These are phyloP conservation scores for Crocidura indochinensis DNA, from an alignment of 2,797 vertebrate species.

Conservation along the genomic window DNA sequence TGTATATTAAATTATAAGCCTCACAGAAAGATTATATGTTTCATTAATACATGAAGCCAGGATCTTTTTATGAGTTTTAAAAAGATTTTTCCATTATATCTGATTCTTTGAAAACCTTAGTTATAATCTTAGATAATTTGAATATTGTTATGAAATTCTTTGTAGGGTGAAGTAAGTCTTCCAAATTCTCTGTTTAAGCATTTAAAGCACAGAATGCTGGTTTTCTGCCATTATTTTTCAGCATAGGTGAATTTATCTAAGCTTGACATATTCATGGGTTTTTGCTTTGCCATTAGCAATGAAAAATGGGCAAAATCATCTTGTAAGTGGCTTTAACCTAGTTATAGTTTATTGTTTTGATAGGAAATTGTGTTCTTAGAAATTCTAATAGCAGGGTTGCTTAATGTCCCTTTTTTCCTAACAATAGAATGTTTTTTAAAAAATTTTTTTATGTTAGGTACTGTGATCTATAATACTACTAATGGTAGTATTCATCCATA, in stretches of 20 bases:
- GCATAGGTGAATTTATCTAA: not conserved
- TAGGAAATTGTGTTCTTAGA: conserved; percentile 33
- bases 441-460: too few species aligned
- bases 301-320: not conserved
- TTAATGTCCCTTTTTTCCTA: not conserved
- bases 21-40: conserved; percentile 39
- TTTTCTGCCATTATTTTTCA: conserved; percentile 1
- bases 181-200: not conserved
- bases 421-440: not conserved
- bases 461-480: too few species aligned
- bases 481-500: too few species aligned
- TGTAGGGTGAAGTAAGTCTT: not conserved
- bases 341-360: conserved; percentile 58
- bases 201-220: conserved; percentile 41
- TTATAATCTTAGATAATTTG: conserved; percentile 60
- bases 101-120: conserved; percentile 54
- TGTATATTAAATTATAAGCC: conserved; percentile 18
- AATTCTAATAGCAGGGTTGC: conserved; percentile 32
- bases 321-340: conserved; percentile 21
- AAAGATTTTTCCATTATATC: not conserved
- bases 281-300: not conserved
- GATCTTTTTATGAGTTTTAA: conserved; percentile 20
- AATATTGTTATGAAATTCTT: conserved; percentile 50
- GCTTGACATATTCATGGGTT: not conserved
- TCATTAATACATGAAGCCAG: conserved; percentile 42